phyloP scores from a whole-genome alignment of 2,888 invertebrate species.

The Trachelus troglodyta region DNA sequence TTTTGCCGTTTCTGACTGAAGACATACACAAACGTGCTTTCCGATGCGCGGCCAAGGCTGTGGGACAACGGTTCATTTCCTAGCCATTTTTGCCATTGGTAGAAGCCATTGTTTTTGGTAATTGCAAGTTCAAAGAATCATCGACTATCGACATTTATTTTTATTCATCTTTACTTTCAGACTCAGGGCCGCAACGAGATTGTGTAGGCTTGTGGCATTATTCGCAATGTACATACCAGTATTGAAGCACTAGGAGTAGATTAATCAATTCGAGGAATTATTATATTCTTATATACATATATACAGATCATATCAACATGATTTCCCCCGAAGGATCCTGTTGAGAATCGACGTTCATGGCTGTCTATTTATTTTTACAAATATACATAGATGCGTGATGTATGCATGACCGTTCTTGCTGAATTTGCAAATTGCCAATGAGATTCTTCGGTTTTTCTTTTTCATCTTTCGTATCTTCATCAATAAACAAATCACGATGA shows the following conservation, averaged over 20 bases:
- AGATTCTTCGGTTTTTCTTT: not conserved
- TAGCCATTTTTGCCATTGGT: not conserved
- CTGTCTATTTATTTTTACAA: not conserved
- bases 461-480: not conserved
- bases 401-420: not conserved
- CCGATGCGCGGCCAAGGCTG: slow-evolving; percentile 31
- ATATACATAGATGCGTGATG: not conserved
- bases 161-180: not conserved
- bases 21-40: not conserved
- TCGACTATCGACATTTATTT: not conserved
- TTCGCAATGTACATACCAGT: not conserved
- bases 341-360: not conserved
- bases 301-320: not conserved
- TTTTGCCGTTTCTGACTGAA: slow-evolving; percentile 6
- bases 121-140: not conserved
- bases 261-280: not conserved
- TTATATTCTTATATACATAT: not conserved
- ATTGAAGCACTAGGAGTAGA: not conserved
- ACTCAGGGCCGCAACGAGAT: not conserved
- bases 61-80: not conserved
- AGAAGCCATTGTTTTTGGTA: not conserved
- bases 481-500: not conserved
- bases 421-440: not conserved
- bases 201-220: not conserved
- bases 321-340: not conserved